Evolutionary conservation across 2,888 invertebrate genomes (phyloP).

Genomic region (Loripinus fragilis): DNA sequence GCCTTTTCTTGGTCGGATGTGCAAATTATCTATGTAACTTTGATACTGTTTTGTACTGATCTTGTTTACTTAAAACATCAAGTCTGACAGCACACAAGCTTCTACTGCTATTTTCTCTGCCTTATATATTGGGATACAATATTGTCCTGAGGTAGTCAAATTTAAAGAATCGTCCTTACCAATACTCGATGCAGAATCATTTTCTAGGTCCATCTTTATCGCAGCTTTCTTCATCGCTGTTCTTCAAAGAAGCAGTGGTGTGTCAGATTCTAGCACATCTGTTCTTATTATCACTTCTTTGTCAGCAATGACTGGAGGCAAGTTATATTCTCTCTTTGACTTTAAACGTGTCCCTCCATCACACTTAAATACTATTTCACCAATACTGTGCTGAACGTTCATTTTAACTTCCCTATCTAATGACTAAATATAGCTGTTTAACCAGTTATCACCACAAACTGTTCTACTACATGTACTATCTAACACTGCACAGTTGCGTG

Average conservation of each 20-base stretch:
- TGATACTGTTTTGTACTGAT: neutral
- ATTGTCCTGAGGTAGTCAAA: conserved; percentile 14
- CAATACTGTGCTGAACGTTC: too few species aligned
- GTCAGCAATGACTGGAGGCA: neutral
- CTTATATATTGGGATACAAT: neutral
- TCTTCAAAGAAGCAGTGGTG: conserved; percentile 10
- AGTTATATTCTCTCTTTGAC: neutral
- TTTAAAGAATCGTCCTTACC: conserved; percentile 23
- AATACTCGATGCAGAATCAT: conserved; percentile 19
- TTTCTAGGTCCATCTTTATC: conserved; percentile 25
- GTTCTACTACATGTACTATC: too few species aligned
- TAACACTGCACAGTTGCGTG: too few species aligned
- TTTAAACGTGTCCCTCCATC: neutral
- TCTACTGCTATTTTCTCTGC: neutral
- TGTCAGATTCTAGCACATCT: conserved; percentile 26
- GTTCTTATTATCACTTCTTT: conserved; percentile 17
- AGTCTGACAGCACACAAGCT: neutral
- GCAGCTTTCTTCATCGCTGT: conserved; percentile 19
- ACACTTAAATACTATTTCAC: too few species aligned
- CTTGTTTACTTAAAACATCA: neutral
- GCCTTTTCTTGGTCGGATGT: conserved; percentile 12
- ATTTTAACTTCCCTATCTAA: too few species aligned
- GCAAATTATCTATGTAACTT: conserved; percentile 18
- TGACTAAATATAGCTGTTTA: too few species aligned
- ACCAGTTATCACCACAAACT: too few species aligned